Evolutionary conservation across 2,797 vertebrate genomes (phyloP).

Genomic region (Paratrypauchen microcephalus): DNA sequence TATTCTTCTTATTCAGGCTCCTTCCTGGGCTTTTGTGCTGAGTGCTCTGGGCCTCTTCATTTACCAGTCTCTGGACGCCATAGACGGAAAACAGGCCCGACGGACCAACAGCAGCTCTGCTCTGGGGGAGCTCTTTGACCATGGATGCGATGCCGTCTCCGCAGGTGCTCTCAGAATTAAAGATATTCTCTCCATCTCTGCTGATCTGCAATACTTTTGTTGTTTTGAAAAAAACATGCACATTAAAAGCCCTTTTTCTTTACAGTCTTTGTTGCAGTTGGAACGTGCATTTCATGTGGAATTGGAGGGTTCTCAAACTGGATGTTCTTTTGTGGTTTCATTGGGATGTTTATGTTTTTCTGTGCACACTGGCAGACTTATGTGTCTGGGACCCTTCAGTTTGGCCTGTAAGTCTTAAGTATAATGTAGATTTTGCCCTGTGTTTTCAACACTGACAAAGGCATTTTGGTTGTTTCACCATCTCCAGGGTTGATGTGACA

Average conservation of each 20-base stretch:
- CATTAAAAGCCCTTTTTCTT: background rate
- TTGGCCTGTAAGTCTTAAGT: conserved; percentile 88
- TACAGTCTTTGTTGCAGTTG: conserved; percentile 91
- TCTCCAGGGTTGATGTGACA: conserved; percentile 89
- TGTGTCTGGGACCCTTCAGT: conserved; percentile 92
- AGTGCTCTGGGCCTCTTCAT: conserved; percentile 91
- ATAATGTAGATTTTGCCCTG: background rate
- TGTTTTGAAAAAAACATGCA: background rate
- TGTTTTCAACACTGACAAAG: background rate
- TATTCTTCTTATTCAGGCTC: conserved; percentile 76
- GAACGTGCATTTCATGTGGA: conserved; percentile 87
- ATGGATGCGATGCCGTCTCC: conserved; percentile 95
- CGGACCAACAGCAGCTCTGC: conserved; percentile 94
- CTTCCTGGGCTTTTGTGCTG: conserved; percentile 87
- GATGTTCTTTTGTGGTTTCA: conserved; percentile 94
- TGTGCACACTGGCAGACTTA: conserved; percentile 99
- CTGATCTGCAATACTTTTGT: background rate
- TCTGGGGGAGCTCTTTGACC: conserved; percentile 96
- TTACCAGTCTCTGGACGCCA: conserved; percentile 97
- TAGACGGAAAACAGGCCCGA: conserved; percentile 97
- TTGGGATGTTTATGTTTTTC: conserved; percentile 97
- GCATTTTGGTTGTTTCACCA: background rate
- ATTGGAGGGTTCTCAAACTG: conserved; percentile 86
- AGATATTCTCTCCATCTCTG: too few relatives aligned
- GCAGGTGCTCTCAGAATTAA: conserved; percentile 81